phyloP scores from a whole-genome alignment of 2,797 vertebrate genomes.

The Pyrrhura leucotis region DNA sequence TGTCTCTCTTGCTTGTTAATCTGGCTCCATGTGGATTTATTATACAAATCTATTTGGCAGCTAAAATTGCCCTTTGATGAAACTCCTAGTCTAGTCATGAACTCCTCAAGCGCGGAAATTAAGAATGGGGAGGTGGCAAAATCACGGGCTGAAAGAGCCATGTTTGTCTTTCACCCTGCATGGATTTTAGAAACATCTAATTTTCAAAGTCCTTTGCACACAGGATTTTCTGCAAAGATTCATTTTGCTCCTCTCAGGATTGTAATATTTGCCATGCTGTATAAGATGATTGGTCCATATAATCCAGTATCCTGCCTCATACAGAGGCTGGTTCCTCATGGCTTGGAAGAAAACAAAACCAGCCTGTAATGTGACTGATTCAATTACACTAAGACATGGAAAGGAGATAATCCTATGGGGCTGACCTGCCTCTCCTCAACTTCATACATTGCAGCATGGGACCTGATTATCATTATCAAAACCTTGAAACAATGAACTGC shows the following conservation, averaged over 20 bases:
- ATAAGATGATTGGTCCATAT: slow-evolving; percentile 44
- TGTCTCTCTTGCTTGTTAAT: slow-evolving; percentile 67
- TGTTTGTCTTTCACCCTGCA: slow-evolving; percentile 36
- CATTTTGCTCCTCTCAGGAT: slow-evolving; percentile 12
- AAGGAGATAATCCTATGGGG: slow-evolving; percentile 11
- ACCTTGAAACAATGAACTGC: not conserved
- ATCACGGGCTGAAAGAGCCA: not conserved
- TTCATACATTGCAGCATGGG: not conserved
- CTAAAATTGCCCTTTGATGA: slow-evolving; percentile 69
- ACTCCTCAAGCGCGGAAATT: slow-evolving; percentile 64
- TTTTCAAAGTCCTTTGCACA: slow-evolving; percentile 34
- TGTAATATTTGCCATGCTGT: slow-evolving; percentile 12
- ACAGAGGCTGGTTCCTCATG: not conserved
- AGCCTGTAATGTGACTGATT: slow-evolving; percentile 1
- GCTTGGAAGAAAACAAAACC: slow-evolving; percentile 28
- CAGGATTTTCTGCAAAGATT: slow-evolving; percentile 27
- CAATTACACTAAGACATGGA: not conserved
- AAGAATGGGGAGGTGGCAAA: slow-evolving; percentile 23
- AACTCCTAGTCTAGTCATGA: slow-evolving; percentile 46
- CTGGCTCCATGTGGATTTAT: slow-evolving; percentile 64
- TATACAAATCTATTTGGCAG: slow-evolving; percentile 67
- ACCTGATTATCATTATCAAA: not conserved
- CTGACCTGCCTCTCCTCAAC: not conserved
- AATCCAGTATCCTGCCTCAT: not conserved
- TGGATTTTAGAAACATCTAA: slow-evolving; percentile 23